A percentile compares a stretch with the other conserved stretches of the same genome.
Evolutionary conservation across 2,888 invertebrate species (phyloP).

Genomic region (Altica lythri): DNA sequence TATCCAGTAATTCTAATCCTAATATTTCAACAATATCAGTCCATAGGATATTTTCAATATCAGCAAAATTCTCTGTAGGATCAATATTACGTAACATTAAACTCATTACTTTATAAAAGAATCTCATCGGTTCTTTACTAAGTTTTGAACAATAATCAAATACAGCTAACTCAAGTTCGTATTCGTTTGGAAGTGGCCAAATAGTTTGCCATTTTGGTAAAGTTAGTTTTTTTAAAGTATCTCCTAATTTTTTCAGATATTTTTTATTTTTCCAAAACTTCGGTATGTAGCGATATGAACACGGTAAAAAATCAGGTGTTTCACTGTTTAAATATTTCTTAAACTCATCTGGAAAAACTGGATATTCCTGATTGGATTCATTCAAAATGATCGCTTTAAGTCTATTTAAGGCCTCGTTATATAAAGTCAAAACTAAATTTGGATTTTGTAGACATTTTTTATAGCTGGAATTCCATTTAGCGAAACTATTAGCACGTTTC

Average conservation of each 20-base stretch:
- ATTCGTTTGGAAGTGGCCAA: constrained; percentile 58
- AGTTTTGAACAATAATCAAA: constrained; percentile 60
- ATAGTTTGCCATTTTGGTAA: constrained; percentile 59
- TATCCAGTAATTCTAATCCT: constrained; percentile 61
- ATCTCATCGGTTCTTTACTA: constrained; percentile 58
- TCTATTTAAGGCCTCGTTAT: constrained; percentile 70
- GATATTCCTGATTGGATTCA: constrained; percentile 63
- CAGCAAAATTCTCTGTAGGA: constrained; percentile 56
- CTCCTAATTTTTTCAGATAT: constrained; percentile 60
- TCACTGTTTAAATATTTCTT: constrained; percentile 59
- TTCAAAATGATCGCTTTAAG: constrained; percentile 66
- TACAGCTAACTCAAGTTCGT: constrained; percentile 59
- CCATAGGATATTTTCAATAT: constrained; percentile 60
- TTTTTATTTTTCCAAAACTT: constrained; percentile 62
- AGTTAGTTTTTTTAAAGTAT: constrained; percentile 62
- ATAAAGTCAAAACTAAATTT: constrained; percentile 64
- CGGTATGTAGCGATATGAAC: constrained; percentile 71
- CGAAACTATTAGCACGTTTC: constrained; percentile 59
- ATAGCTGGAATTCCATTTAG: constrained; percentile 56
- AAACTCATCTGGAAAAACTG: constrained; percentile 70
- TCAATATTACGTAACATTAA: constrained; percentile 48
- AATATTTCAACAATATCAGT: constrained; percentile 62
- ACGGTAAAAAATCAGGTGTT: constrained; percentile 63
- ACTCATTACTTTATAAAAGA: constrained; percentile 60
- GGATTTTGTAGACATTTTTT: constrained; percentile 61